Base-by-base conservation (phyloP, 2,113 vertebrate genomes). In the Lepisosteus osseus region DNA sequence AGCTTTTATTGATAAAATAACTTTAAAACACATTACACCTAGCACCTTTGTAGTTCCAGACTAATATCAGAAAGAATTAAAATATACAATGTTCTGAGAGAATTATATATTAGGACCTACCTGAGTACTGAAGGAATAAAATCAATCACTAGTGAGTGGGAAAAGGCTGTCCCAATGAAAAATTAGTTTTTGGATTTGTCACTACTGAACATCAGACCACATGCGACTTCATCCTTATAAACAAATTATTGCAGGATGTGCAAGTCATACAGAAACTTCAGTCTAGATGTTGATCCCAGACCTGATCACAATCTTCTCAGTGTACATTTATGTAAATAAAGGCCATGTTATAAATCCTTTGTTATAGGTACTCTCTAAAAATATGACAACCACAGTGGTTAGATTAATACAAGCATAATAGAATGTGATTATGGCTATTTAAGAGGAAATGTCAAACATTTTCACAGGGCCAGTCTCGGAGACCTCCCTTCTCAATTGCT, bases 71-170 rank as follows among this genome's bases (percentile, higher is more conserved):
- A 43, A 9, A 40, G 72, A 61, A 67, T 68, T 61, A 73, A 44
- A 15, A 44, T 57, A 29, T 13, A 56, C 12, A 44, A 15, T 40
- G 43, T 54, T 68, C 57, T 40, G 72, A 68, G 56, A 55, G 65
- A 68, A 67, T 61, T 14, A 41, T 41, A 57, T 72, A 14, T 72
- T 45, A 72, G 11, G 42, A 17, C 17, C 56, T 70, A 70, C 68
- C 57, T 70, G 42, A 40, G 14, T 41, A 59, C 4, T 44, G 55
- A 69, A n/a, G 40, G 44, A 29, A 29, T 29, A 45, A 68, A 8
- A 40, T 29, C 47, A 40, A 51, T 8, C 47, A 13, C 55, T 59
- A 57, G 42, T 59, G 54, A 69, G 68, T 13, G 54, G 29, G 15
- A 11, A 7, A 40, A 29, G 61, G 41, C 56, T 43, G 14, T 14